These are phyloP conservation scores for Artemia sp. DNA, from an alignment of 2,888 invertebrate genomes.

Conservation along the genomic window DNA sequence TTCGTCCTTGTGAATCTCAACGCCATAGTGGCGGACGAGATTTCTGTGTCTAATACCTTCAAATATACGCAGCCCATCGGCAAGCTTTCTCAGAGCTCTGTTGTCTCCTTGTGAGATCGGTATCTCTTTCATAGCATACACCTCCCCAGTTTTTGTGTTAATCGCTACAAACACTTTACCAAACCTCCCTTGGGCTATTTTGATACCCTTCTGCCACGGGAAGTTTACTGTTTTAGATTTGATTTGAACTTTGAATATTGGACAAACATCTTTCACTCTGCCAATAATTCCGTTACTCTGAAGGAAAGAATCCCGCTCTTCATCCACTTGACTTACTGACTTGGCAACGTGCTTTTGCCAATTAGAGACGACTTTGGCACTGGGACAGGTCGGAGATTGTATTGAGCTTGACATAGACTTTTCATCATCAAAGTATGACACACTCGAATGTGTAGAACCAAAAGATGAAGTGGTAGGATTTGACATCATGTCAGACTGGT, in stretches of 20 bases:
- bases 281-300: constrained; percentile 45
- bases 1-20: constrained; percentile 80
- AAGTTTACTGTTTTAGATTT: constrained; percentile 64
- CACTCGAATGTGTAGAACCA: too few species aligned
- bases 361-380: too few species aligned
- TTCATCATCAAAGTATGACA: too few species aligned
- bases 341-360: constrained; percentile 34
- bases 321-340: constrained; percentile 43
- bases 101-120: constrained; percentile 67
- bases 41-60: constrained; percentile 73
- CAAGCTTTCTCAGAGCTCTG: constrained; percentile 59
- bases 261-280: constrained; percentile 39
- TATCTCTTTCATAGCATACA: constrained; percentile 90
- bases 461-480: too few species aligned
- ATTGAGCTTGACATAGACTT: too few species aligned
- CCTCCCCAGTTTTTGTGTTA: constrained; percentile 73
- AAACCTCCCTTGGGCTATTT: constrained; percentile 76
- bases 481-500: too few species aligned
- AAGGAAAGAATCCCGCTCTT: constrained; percentile 44
- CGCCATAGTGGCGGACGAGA: constrained; percentile 77
- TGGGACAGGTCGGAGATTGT: too few species aligned
- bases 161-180: constrained; percentile 91
- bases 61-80: constrained; percentile 75
- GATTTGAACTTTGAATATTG: constrained; percentile 47
- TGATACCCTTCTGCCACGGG: constrained; percentile 83